A percentile compares a stretch with the other conserved stretches of the same genome.
Evolutionary conservation across 2,113 vertebrate species (phyloP).

Genomic region (Ceyx cyanopectus): DNA sequence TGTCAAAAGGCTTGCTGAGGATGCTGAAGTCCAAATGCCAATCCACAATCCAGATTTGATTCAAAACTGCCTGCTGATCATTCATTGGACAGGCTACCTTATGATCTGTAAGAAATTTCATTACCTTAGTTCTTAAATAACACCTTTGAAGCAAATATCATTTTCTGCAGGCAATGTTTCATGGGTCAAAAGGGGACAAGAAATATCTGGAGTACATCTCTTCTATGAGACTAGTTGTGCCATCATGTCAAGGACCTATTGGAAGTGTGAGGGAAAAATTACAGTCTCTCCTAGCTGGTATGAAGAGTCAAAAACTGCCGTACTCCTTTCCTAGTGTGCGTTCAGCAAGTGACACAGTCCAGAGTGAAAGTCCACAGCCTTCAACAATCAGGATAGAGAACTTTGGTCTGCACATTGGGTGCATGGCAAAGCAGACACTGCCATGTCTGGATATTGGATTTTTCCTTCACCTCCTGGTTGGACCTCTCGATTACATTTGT

Average conservation of each 20-base stretch:
- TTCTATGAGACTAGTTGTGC: rapidly evolving
- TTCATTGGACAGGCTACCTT: neutral
- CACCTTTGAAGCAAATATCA: neutral
- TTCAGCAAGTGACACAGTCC: neutral
- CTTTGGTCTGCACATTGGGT: neutral
- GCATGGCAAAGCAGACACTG: neutral
- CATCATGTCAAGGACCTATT: neutral
- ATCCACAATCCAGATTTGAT: neutral
- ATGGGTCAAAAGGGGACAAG: neutral
- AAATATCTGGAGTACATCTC: neutral
- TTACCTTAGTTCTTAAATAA: neutral
- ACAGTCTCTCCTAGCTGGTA: neutral
- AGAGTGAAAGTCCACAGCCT: neutral
- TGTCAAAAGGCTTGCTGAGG: neutral
- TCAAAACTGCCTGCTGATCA: neutral
- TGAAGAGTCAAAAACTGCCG: neutral
- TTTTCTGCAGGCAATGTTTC: neutral
- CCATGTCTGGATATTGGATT: neutral
- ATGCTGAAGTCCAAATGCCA: neutral
- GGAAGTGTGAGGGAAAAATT: neutral
- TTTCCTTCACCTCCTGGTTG: neutral
- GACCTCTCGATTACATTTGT: neutral
- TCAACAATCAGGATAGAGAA: neutral
- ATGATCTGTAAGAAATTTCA: neutral
- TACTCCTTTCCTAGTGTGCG: neutral